Evolutionary conservation across 2,797 vertebrate genomes (phyloP).

Genomic region (Columba guinea): DNA sequence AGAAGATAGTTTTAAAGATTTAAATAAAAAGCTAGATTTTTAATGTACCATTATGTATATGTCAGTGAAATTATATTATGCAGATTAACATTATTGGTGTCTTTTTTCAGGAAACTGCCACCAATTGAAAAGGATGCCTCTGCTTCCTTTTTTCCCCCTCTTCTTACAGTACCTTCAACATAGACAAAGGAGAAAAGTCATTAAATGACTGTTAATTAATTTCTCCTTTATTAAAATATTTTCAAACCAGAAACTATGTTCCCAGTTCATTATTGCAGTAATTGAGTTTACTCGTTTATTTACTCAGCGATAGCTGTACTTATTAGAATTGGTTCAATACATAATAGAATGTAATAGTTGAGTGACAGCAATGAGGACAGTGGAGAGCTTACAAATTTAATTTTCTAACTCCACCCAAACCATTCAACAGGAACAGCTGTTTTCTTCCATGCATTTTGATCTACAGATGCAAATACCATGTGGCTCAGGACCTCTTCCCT

Average conservation of each 20-base stretch:
- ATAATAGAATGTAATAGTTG: not conserved
- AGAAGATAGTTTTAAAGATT: not conserved
- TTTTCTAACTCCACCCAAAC: not conserved
- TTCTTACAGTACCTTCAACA: not conserved
- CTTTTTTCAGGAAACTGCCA: not conserved
- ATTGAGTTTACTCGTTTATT: conserved; percentile 28
- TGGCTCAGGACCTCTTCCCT: not conserved
- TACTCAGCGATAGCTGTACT: conserved; percentile 2
- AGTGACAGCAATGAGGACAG: not conserved
- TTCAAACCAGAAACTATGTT: conserved; percentile 17
- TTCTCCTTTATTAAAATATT: conserved; percentile 48
- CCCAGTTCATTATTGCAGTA: conserved; percentile 24
- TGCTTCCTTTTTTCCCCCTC: not conserved
- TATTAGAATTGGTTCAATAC: not conserved
- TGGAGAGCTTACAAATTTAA: not conserved
- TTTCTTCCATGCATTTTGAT: not conserved
- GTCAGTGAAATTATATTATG: not conserved
- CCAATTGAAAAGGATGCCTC: not conserved
- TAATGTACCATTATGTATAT: not conserved
- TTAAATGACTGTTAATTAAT: conserved; percentile 36
- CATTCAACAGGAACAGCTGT: not conserved
- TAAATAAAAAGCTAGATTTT: not conserved
- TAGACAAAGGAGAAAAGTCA: not conserved
- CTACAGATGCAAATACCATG: not conserved
- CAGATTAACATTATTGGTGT: not conserved